These are phyloP conservation scores for Cynocephalus volans DNA, from an alignment of 2,113 vertebrate species.

Conservation along the genomic window DNA sequence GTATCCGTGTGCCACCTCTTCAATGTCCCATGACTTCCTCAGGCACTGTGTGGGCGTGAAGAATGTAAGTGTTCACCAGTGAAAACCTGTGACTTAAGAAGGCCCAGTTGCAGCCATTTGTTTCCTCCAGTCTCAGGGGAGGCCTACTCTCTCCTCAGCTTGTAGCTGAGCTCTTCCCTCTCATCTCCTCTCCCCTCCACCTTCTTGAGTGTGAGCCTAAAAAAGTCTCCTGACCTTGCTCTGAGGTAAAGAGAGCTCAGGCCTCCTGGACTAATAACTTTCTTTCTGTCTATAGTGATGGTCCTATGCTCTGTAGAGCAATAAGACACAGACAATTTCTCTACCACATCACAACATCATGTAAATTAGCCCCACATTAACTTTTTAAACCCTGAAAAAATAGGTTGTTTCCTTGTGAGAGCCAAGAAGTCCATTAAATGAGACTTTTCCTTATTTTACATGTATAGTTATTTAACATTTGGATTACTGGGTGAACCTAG, in stretches of 20 bases:
- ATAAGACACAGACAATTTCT: background rate
- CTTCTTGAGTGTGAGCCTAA: background rate
- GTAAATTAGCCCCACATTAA: background rate
- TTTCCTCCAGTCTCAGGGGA: background rate
- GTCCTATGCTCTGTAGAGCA: background rate
- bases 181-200: background rate
- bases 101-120: background rate
- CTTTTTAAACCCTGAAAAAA: conserved; percentile 18
- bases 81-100: background rate
- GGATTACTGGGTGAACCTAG: background rate
- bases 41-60: background rate
- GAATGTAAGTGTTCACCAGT: background rate
- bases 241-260: background rate
- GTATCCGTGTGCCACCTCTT: background rate
- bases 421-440: background rate
- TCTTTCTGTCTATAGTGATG: background rate
- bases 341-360: background rate
- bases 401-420: background rate
- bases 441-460: conserved; percentile 3
- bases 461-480: background rate
- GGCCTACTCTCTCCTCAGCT: background rate
- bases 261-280: background rate
- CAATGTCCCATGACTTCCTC: background rate
- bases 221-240: background rate
- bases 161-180: background rate